Evolutionary conservation across 2,797 vertebrate species (phyloP), one percentile per base, ranked within the genome.

Genomic region (Macropus fuliginosus): DNA sequence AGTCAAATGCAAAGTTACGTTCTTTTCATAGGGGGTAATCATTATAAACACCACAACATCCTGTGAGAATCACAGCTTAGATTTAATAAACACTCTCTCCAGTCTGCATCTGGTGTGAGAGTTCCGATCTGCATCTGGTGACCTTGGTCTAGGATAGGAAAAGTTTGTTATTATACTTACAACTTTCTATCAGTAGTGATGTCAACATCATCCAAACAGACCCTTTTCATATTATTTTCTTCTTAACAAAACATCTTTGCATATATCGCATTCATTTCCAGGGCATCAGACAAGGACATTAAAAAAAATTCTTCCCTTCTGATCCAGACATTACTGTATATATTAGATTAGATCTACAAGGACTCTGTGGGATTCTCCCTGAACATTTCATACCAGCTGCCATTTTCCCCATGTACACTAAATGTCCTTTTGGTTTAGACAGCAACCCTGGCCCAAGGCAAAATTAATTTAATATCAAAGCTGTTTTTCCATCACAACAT

Each of bases 41-140:
- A 28, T 95, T 87, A 92, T 92, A 91, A 96, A 97, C 91, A 94
- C 0, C 21, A 96, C 94, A 97, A 96, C 55, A 94, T 95, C 92
- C 97, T 97, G 95, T 96, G 98, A 98, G 95, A 96, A 96, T 94
- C 97, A 91, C 94, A 96, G 97, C 92, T 98, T 96, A 97, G 96
- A 95, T 96, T 98, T 98, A 98, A 98, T 98, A 99, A 99, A 99
- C 98, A 98, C 97, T 95, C 18, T 96, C 81, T 89, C 97, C 52
- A 1, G 95, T 97, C 94, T 97, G 95, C 98, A 98, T 97, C 97
- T 97, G 97, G 97, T 98, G 96, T 97, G 97, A 0, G 29, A 98
- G 96, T 96, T 98, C 96, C 87, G 29, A 98, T 98, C 98, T 98
- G 96, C 98, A 98, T 97, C 98, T 40, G 93, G 93, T 98, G 98